Percentiles rank a stretch among this genome's conserved stretches.
phyloP scores from a whole-genome alignment of 2,888 invertebrate species.

The Nebria salina region DNA sequence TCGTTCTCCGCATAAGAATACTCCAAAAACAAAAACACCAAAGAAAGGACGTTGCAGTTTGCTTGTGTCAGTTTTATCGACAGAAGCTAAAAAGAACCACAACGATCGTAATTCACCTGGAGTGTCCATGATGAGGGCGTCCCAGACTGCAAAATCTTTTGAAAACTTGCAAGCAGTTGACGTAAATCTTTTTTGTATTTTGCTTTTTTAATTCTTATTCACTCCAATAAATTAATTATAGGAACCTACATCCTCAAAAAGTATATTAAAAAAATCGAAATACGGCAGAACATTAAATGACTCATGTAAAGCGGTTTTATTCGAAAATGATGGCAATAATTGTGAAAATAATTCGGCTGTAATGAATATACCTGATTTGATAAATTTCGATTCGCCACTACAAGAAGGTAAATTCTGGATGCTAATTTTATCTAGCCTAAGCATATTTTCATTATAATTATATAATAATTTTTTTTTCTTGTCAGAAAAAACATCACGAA shows the following conservation, averaged over 20 bases:
- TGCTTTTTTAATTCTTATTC: too few relatives aligned
- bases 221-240: background rate
- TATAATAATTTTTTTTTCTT: background rate
- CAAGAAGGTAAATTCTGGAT: background rate
- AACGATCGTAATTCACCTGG: background rate
- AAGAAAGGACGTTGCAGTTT: conserved; percentile 3
- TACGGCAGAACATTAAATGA: background rate
- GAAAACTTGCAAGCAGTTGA: background rate
- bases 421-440: too few relatives aligned
- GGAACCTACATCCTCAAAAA: background rate
- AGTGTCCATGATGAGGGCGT: background rate
- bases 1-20: conserved; percentile 27
- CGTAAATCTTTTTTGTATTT: background rate
- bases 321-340: conserved; percentile 20
- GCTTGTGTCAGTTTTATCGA: conserved; percentile 7
- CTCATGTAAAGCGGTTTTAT: conserved; percentile 24
- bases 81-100: background rate
- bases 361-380: background rate
- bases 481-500: background rate
- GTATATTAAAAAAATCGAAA: conserved; percentile 15
- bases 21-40: conserved; percentile 9
- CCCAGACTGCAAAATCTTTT: background rate
- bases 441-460: too few relatives aligned
- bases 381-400: background rate
- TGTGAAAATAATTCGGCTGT: background rate